These are phyloP conservation scores for Sebastes jordani DNA, from an alignment of 2,797 vertebrate species.

Conservation along the genomic window DNA sequence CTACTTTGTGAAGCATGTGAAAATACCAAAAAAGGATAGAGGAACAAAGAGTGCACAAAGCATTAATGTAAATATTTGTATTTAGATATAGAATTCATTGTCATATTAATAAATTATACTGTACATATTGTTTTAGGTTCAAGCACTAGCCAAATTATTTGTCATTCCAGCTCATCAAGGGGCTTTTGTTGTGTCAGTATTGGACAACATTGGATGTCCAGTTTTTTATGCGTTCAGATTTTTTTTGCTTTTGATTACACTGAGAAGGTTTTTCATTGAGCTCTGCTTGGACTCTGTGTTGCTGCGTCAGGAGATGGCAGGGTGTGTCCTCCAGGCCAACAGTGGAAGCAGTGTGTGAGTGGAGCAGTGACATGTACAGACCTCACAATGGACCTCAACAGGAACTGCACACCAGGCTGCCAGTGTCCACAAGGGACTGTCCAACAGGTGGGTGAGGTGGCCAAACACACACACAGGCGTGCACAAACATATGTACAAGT, in stretches of 20 bases:
- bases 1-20: background rate
- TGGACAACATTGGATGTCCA: background rate
- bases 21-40: background rate
- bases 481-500: background rate
- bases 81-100: background rate
- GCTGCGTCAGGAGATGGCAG: conserved; percentile 68
- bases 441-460: conserved; percentile 77
- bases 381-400: conserved; percentile 60
- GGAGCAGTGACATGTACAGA: conserved; percentile 83
- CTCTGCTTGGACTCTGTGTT: background rate
- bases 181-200: background rate
- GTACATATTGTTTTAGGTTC: background rate
- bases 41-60: background rate
- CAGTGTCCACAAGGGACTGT: conserved; percentile 79
- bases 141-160: background rate
- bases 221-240: background rate
- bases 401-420: conserved; percentile 84
- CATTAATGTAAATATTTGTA: background rate
- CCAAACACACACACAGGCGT: background rate
- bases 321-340: conserved; percentile 79
- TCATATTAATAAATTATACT: background rate
- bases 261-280: background rate
- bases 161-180: background rate
- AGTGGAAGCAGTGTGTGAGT: conserved; percentile 82
- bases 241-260: background rate